Conservation (phyloP, 2,113 vertebrate species). For the Hippocampus barbouri region DNA sequence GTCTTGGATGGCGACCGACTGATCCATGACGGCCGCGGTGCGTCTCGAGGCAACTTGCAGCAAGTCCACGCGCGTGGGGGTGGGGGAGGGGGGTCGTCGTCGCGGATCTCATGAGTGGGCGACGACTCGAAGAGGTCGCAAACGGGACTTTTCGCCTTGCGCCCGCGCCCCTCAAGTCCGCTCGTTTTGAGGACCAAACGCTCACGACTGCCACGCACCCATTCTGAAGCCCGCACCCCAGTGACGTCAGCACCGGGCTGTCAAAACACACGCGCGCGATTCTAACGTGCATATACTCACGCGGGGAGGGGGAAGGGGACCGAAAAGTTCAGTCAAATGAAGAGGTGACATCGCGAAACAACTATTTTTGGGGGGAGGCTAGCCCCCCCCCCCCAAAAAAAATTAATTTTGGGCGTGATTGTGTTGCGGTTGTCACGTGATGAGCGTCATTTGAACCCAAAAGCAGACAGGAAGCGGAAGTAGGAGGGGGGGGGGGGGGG, state of each 20-base stretch:
- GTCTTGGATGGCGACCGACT: constrained; percentile 88
- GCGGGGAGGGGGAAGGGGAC: no score
- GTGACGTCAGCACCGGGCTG: constrained; percentile 62
- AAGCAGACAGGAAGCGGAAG: no score
- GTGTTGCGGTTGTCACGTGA: no score
- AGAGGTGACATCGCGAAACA: no score
- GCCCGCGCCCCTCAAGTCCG: constrained; percentile 10
- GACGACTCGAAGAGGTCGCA: background rate
- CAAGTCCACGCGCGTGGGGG: constrained; percentile 10
- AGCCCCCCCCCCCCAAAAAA: no score
- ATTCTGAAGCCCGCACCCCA: constrained; percentile 2
- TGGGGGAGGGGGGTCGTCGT: background rate
- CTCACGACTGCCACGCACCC: constrained; percentile 68
- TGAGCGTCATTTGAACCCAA: no score
- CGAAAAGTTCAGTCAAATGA: no score
- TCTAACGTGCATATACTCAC: background rate
- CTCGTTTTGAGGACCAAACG: constrained; percentile 28
- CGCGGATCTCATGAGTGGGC: background rate
- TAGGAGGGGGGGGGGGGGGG: background rate
- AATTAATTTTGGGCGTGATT: no score
- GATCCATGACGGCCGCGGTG: constrained; percentile 76
- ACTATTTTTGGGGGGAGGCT: no score
- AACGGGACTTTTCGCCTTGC: constrained; percentile 30
- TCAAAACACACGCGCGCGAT: background rate
- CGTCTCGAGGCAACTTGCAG: background rate